Conservation (phyloP, 2,797 vertebrate genomes). For the Acrossocheilus wenchowensis region DNA sequence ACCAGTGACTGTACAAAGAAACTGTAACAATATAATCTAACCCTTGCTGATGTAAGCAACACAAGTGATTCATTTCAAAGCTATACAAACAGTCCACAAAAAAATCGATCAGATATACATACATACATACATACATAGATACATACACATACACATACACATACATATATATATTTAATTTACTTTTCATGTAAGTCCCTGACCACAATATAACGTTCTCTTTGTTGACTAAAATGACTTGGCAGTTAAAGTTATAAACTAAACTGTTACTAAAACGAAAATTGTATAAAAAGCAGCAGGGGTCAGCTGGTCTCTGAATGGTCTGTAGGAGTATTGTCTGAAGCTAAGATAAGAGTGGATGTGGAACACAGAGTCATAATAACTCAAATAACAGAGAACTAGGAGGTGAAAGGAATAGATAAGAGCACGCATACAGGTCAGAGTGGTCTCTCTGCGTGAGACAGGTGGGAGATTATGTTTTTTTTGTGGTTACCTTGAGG, state of each 20-base stretch:
- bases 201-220: background rate
- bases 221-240: background rate
- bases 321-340: background rate
- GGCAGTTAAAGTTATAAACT: background rate
- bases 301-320: background rate
- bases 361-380: background rate
- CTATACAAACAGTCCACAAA: background rate
- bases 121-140: too few species aligned
- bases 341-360: background rate
- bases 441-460: background rate
- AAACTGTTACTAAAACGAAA: background rate
- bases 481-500: slow-evolving; percentile 80
- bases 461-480: background rate
- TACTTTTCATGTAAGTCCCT: background rate
- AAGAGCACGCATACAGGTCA: background rate
- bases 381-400: background rate
- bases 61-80: background rate
- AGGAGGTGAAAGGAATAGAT: slow-evolving; percentile 29
- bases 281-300: background rate
- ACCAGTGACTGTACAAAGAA: background rate
- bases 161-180: too few species aligned
- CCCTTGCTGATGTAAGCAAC: background rate
- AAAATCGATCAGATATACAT: background rate
- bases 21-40: background rate
- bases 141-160: too few species aligned